Conservation (phyloP, 2,113 vertebrate genomes). For the Solea solea region DNA sequence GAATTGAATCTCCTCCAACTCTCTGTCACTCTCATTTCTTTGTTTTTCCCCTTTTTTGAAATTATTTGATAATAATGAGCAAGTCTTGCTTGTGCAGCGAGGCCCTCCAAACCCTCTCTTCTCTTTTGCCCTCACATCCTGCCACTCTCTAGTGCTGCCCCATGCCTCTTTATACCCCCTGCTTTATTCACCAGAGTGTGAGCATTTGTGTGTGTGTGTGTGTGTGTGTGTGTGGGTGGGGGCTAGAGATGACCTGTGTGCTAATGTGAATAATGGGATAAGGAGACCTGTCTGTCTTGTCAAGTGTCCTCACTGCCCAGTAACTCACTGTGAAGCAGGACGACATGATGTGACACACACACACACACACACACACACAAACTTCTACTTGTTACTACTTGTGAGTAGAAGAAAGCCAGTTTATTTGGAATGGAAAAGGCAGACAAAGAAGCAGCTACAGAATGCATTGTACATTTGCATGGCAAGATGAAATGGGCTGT, state of each 20-base stretch:
- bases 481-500: slow-evolving; percentile 26
- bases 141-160: slow-evolving; percentile 20
- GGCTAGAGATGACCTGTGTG: slow-evolving; percentile 41
- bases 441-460: slow-evolving; percentile 12
- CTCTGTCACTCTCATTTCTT: slow-evolving; percentile 24
- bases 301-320: slow-evolving; percentile 16
- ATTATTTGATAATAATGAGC: slow-evolving; percentile 65
- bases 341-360: not conserved
- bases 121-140: slow-evolving; percentile 27
- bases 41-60: slow-evolving; percentile 34
- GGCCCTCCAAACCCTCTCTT: slow-evolving; percentile 42
- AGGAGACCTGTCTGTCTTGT: slow-evolving; percentile 6
- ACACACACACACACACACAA: not conserved
- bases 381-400: not conserved
- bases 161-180: slow-evolving; percentile 24
- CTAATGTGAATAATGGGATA: slow-evolving; percentile 46
- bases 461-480: slow-evolving; percentile 8
- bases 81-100: slow-evolving; percentile 28
- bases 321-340: not conserved
- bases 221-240: slow-evolving; percentile 1
- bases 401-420: slow-evolving; percentile 1
- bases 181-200: slow-evolving; percentile 44
- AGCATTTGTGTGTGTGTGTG: slow-evolving; percentile 1
- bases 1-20: slow-evolving; percentile 55
- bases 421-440: not conserved